Evolutionary conservation across 1,140 invertebrate species (phyloP).

Genomic region (Anadara kagoshimensis): DNA sequence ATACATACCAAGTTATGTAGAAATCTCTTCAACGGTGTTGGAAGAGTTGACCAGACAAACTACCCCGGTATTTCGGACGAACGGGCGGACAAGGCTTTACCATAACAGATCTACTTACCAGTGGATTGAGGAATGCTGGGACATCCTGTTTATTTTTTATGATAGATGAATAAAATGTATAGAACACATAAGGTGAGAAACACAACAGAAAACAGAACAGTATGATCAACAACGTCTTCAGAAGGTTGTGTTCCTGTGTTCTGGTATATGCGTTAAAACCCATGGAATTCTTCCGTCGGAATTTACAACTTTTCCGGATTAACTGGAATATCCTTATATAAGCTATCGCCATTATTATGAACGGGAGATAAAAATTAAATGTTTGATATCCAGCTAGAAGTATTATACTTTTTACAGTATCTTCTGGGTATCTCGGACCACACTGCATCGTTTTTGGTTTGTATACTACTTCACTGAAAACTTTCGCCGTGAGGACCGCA

Average conservation of each 20-base stretch:
- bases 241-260: slow-evolving; percentile 70
- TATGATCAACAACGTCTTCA: slow-evolving; percentile 73
- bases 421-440: slow-evolving; percentile 69
- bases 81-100: too few relatives aligned
- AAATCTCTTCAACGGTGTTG: too few relatives aligned
- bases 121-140: slow-evolving; percentile 22
- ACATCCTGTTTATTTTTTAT: slow-evolving; percentile 57
- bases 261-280: slow-evolving; percentile 50
- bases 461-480: slow-evolving; percentile 67
- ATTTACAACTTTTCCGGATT: slow-evolving; percentile 67
- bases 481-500: slow-evolving; percentile 64
- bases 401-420: slow-evolving; percentile 42
- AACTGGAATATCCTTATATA: slow-evolving; percentile 72
- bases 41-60: too few relatives aligned
- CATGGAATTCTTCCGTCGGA: slow-evolving; percentile 34
- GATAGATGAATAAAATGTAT: slow-evolving; percentile 66
- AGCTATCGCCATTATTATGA: slow-evolving; percentile 71
- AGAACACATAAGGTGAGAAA: slow-evolving; percentile 72
- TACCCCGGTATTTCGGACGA: too few relatives aligned
- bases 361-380: slow-evolving; percentile 61
- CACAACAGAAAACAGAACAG: slow-evolving; percentile 72
- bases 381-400: slow-evolving; percentile 68
- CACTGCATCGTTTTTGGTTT: slow-evolving; percentile 74
- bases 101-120: too few relatives aligned
- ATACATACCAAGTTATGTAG: too few relatives aligned